These are phyloP conservation scores for Pseudobourletiella spinata DNA, from an alignment of 1,140 invertebrate species.

Conservation along the genomic window DNA sequence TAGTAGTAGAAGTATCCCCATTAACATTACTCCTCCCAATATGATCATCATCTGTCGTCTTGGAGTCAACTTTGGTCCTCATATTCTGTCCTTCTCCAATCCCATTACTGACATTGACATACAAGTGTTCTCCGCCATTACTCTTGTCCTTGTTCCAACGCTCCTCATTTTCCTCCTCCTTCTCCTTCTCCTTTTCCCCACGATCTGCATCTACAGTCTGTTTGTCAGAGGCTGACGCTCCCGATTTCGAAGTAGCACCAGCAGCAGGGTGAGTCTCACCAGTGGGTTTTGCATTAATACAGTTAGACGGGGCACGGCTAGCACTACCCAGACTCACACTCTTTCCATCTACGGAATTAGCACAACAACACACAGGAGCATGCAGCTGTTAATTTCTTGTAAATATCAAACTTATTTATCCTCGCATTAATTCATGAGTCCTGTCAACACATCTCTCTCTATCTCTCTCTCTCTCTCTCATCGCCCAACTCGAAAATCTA, in stretches of 20 bases:
- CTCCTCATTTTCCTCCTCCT: neutral
- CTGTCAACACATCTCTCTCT: neutral
- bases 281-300: constrained; percentile 7
- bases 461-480: too few relatives aligned
- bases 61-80: too few relatives aligned
- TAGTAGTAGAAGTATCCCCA: too few relatives aligned
- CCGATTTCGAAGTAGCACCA: neutral
- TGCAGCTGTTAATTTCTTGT: neutral
- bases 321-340: neutral
- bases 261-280: neutral
- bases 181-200: neutral
- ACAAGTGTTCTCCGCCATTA: neutral
- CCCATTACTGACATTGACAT: constrained; percentile 3
- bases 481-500: too few relatives aligned
- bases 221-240: neutral
- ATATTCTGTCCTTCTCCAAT: too few relatives aligned
- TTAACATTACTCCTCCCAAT: neutral
- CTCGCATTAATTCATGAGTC: neutral
- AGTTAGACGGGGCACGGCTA: neutral
- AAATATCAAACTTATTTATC: neutral
- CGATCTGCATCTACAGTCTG: neutral
- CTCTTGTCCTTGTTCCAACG: neutral
- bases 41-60: neutral
- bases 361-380: constrained; percentile 10
- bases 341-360: constrained; percentile 8